These are phyloP conservation scores for Colinus virginianus DNA, from an alignment of 2,113 vertebrate genomes.

Conservation along the genomic window DNA sequence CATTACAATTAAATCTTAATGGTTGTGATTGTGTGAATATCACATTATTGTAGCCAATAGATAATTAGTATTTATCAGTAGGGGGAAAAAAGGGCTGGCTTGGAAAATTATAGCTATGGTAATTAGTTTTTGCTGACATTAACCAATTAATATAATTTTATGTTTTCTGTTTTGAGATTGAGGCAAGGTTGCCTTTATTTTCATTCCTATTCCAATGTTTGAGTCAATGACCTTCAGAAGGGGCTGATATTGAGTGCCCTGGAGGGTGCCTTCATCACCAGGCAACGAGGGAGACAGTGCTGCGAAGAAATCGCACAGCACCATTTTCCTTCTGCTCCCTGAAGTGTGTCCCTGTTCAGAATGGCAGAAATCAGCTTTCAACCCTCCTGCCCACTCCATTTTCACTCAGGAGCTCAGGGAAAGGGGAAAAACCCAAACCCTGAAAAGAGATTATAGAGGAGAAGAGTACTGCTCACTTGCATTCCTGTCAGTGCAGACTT, in stretches of 20 bases:
- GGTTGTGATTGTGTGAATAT: conserved; percentile 49
- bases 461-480: background rate
- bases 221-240: background rate
- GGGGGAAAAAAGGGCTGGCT: background rate
- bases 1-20: conserved; percentile 44
- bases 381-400: background rate
- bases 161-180: conserved; percentile 54
- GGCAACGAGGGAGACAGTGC: background rate
- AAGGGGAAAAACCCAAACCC: background rate
- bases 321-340: background rate
- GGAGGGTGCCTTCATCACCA: conserved; percentile 23
- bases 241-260: background rate
- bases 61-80: conserved; percentile 72
- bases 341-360: background rate
- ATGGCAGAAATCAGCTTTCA: background rate
- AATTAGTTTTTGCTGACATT: conserved; percentile 63
- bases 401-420: background rate
- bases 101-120: conserved; percentile 67
- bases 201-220: conserved; percentile 1
- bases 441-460: background rate
- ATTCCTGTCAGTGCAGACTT: background rate
- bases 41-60: conserved; percentile 58
- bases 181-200: conserved; percentile 53
- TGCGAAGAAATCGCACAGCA: background rate
- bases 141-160: conserved; percentile 68